Base-by-base conservation (phyloP, 2,888 invertebrate species). In the Scaptomyza cyrtandrae region DNA sequence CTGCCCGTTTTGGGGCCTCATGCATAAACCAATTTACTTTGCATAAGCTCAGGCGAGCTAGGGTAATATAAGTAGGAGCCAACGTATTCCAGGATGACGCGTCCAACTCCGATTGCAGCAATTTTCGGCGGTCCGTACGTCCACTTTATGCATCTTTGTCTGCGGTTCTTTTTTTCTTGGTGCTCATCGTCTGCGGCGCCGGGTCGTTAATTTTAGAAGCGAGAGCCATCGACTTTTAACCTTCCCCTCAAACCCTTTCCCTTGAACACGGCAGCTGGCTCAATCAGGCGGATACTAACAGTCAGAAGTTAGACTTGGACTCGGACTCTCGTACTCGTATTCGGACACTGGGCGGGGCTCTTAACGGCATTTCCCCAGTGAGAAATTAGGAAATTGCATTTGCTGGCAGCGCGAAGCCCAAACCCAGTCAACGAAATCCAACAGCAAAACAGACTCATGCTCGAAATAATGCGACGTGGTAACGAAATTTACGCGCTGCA, bases 341-440 rank as follows among this genome's bases (percentile, higher is more conserved):
- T 49, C 50, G 49, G 58, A 41, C 41, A 58, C 65, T 61, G 45
- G 55, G 56, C 64, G 67, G 50, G 78, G 78, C 83, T 86, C 88
- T 88, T 86, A 78, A 74, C 80, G 64, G 73, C 86, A 88, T 89
- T 89, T 89, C 89, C 89, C 89, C 69, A 79, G 86, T 76, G 89
- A 82, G 89, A 89, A 89, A 89, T 89, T 89, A 89, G 89, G 89
- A 89, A 89, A 89, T 89, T 89, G 88, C 89, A 89, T 88, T 89
- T 89, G 84, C 71, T 63, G 69, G 69, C 69, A 68, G 67, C 41
- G 16, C 1, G 41, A 16, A 16, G 10, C 16, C 41, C 9, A 39
- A 63, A 53, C 63, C 60, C 63, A 67, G 58, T 57, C 41, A 4
- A 41, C 41, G 64, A 62, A 19, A 35, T 45, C 31, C 11, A 24